Conservation (phyloP, 2,113 vertebrate species). For the rat (Rattus norvegicus) region GRCr8 NC_086019.1:130756001-130756500, state of each 20-base stretch:
- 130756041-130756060: fast-evolving
- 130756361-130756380: neutral
- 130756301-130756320: neutral
- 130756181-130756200: neutral
- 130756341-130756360: neutral
- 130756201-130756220: too few species aligned
- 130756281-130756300: neutral
- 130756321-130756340: neutral
- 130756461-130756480: neutral
- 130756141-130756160: too few species aligned
- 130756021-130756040: neutral
- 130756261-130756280: neutral
- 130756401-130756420: neutral
- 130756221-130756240: neutral
- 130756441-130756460: neutral
- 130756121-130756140: neutral
- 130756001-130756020: neutral
- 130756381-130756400: neutral
- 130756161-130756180: neutral
- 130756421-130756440: neutral
- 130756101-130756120: fast-evolving
- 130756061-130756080: neutral
- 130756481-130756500: neutral
- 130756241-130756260: neutral
- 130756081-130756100: fast-evolving